These are phyloP conservation scores for Sebastiscus tertius DNA, from an alignment of 2,797 vertebrate genomes.

Conservation along the genomic window DNA sequence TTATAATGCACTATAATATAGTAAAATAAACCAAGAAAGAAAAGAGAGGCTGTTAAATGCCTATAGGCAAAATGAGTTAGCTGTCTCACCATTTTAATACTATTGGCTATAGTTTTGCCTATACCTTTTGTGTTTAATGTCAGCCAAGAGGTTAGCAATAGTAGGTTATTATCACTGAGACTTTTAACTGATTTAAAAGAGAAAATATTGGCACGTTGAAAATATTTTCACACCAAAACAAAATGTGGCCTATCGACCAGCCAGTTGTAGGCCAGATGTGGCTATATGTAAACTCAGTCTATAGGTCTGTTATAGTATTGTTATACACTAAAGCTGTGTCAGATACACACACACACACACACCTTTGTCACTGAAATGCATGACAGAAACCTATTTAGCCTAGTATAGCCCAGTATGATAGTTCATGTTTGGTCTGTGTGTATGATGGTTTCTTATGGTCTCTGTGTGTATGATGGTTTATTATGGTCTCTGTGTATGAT, in stretches of 20 bases:
- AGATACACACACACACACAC: neutral
- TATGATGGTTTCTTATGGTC: neutral
- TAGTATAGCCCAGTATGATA: neutral
- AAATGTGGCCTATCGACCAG: neutral
- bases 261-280: slow-evolving; percentile 25
- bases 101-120: neutral
- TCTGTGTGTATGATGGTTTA: no score
- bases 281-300: neutral
- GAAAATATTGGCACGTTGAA: neutral
- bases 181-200: neutral
- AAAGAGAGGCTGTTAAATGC: neutral
- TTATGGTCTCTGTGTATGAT: no score
- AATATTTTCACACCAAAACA: neutral
- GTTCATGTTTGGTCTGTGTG: neutral
- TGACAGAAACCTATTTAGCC: no score
- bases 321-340: neutral
- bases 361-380: neutral
- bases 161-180: neutral
- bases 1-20: neutral
- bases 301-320: neutral
- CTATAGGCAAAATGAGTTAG: neutral
- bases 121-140: neutral
- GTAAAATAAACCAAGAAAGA: neutral
- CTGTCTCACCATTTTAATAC: neutral
- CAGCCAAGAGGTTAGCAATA: neutral